Base-by-base conservation (phyloP, 2,113 vertebrate genomes). In the Monopterus albus region DNA sequence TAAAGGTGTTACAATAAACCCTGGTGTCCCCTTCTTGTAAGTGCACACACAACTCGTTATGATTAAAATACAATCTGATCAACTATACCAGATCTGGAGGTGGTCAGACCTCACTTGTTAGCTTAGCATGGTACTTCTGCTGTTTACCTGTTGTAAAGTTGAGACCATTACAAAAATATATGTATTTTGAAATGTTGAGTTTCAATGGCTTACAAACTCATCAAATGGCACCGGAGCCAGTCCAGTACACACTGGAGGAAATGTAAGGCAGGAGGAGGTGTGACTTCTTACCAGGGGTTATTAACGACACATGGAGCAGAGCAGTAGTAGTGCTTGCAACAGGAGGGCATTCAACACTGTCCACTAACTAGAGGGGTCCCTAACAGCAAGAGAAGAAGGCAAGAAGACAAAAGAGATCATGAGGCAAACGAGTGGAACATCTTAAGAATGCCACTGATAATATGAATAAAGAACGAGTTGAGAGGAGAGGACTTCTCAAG, bases 111-210 rank as follows among this genome's bases (percentile, higher is more conserved):
- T n/a, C n/a, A n/a, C n/a, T n/a, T n/a, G 58, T 74, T 75, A 84
- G 81, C 85, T 61, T 46, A 64, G 75, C 76, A 74, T 81, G 57
- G n/a, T n/a, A n/a, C n/a, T 50, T 80, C 75, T 79, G 66, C 75
- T 85, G 82, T 89, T 74, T 83, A 75, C 60, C 42, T 87, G 78
- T 89, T 68, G 79, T 91, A 78, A 82, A 75, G 75, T 83, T 38
- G 14, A 74, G 23, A 85, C 23, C 72, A 75, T 75, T 81, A 65
- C 26, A 83, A 65, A 53, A 50, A 72, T 38, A 57, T 25, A 60
- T 49, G 71, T 85, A 82, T 76, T 85, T 84, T 82, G 29, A 67
- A 75, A 72, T 0, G 53, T 78, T 86, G 72, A 39, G 68, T 53
- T 60, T 77, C 59, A 78, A n/a, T n/a, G n/a, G n/a, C n/a, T n/a